Evolutionary conservation across 2,888 invertebrate species (phyloP).

Genomic region (Ommatoiulus sabulosus): DNA sequence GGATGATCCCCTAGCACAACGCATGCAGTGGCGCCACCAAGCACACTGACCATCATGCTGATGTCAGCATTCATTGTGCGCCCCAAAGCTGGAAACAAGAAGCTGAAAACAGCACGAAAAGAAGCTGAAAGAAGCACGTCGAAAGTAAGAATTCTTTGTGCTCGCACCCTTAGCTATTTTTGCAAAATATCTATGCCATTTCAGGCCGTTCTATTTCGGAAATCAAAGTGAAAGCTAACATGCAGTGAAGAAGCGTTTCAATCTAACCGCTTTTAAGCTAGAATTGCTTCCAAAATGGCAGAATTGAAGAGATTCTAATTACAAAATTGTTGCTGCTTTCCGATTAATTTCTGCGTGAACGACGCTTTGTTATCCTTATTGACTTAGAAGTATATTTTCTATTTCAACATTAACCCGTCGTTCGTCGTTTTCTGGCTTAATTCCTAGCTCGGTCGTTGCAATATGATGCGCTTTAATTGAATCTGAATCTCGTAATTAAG

Average conservation of each 20-base stretch:
- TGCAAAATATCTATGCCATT: not conserved
- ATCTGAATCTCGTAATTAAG: conserved; percentile 12
- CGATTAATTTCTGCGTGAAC: conserved; percentile 18
- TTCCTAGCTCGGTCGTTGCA: not conserved
- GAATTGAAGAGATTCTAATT: conserved; percentile 11
- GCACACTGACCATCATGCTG: too few relatives aligned
- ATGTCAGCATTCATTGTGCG: too few relatives aligned
- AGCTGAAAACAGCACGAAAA: too few relatives aligned
- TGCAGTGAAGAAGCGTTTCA: not conserved
- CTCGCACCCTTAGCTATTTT: not conserved
- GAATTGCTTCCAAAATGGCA: not conserved
- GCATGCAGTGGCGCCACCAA: too few relatives aligned
- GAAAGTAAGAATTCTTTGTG: too few relatives aligned
- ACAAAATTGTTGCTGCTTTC: not conserved
- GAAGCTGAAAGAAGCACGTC: too few relatives aligned
- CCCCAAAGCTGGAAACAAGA: too few relatives aligned
- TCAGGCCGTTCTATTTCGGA: not conserved
- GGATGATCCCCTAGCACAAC: too few relatives aligned
- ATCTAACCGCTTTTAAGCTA: not conserved
- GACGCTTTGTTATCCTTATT: not conserved
- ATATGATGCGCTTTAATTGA: not conserved
- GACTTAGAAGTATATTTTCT: not conserved
- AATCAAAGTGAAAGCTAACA: not conserved
- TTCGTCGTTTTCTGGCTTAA: not conserved
- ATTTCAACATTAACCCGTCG: not conserved